Conservation (phyloP, 1,140 invertebrate genomes). For the Goniozus legneri region DNA sequence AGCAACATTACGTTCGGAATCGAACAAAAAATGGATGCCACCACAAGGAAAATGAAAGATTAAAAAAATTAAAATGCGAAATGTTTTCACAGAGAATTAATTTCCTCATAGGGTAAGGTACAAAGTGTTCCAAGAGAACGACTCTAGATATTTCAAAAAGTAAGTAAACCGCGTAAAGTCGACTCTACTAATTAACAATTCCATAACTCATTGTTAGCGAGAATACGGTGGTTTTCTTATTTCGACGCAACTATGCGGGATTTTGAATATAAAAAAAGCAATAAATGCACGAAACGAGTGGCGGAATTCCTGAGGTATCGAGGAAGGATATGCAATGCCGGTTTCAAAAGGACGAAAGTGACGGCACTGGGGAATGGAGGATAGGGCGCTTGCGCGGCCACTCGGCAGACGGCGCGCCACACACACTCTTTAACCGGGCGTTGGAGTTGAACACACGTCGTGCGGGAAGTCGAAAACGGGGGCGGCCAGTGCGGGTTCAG, state of each 20-base stretch:
- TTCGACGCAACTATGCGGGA: not conserved
- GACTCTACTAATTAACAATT: no score
- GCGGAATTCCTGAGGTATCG: constrained; percentile 6
- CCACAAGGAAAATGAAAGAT: not conserved
- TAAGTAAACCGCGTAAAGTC: no score
- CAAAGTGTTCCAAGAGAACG: no score
- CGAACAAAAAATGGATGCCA: not conserved
- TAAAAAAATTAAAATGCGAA: not conserved
- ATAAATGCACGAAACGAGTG: not conserved
- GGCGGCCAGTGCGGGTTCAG: constrained; percentile 50
- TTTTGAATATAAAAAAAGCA: not conserved
- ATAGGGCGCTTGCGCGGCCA: constrained; percentile 28
- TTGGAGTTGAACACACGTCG: no score
- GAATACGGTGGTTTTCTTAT: no score
- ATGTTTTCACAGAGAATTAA: no score
- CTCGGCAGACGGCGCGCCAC: constrained; percentile 19
- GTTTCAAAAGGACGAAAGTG: not conserved
- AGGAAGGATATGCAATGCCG: constrained; percentile 8
- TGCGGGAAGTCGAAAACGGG: no score
- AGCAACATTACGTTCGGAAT: constrained; percentile 5
- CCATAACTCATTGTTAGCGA: no score
- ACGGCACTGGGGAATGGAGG: constrained; percentile 13
- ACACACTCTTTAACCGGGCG: constrained; percentile 28
- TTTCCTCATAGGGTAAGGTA: no score
- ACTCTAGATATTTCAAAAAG: no score